A percentile compares a stretch with the other conserved stretches of the same genome.
phyloP scores from a whole-genome alignment of 2,888 invertebrate species.

The Cremastinae sp. region DNA sequence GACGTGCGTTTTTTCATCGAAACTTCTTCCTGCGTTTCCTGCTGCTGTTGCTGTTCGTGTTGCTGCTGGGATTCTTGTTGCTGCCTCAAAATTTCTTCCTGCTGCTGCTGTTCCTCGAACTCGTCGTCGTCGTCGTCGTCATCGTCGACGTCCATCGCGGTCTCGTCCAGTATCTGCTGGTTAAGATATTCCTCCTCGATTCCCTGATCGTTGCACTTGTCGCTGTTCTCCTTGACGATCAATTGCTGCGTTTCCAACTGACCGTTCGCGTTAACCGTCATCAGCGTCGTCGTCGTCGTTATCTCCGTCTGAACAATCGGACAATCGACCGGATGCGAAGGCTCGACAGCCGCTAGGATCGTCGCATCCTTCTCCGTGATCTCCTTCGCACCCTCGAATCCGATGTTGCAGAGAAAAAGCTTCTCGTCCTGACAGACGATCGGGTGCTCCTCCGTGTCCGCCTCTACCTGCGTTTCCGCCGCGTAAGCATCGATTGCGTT shows the following conservation, averaged over 20 bases:
- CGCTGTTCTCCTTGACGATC: slow-evolving; percentile 42
- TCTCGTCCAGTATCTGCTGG: slow-evolving; percentile 59
- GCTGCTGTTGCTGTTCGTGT: slow-evolving; percentile 22
- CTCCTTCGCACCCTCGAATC: slow-evolving; percentile 62
- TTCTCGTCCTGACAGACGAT: slow-evolving; percentile 68
- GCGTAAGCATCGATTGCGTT: slow-evolving; percentile 69
- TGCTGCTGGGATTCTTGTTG: slow-evolving; percentile 18
- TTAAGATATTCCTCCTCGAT: slow-evolving; percentile 60
- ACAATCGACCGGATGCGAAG: slow-evolving; percentile 39
- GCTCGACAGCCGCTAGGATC: slow-evolving; percentile 38
- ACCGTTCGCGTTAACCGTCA: slow-evolving; percentile 56
- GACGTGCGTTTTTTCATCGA: slow-evolving; percentile 69
- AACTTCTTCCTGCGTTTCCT: slow-evolving; percentile 25
- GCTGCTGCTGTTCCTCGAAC: slow-evolving; percentile 39
- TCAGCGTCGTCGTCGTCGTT: slow-evolving; percentile 40
- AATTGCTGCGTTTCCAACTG: slow-evolving; percentile 59
- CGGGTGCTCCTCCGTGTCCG: slow-evolving; percentile 27
- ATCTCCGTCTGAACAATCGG: slow-evolving; percentile 49
- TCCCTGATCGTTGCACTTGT: slow-evolving; percentile 44
- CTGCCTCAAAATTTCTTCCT: slow-evolving; percentile 28
- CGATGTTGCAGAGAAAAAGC: slow-evolving; percentile 68
- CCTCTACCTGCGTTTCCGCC: slow-evolving; percentile 56
- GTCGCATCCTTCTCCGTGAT: slow-evolving; percentile 52
- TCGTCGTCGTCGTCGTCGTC: slow-evolving; percentile 13
- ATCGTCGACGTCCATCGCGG: slow-evolving; percentile 38